A percentile compares a stretch with the other conserved stretches of the same genome.
Conservation (phyloP, 2,888 invertebrate genomes). For the Rotaria socialis region DNA sequence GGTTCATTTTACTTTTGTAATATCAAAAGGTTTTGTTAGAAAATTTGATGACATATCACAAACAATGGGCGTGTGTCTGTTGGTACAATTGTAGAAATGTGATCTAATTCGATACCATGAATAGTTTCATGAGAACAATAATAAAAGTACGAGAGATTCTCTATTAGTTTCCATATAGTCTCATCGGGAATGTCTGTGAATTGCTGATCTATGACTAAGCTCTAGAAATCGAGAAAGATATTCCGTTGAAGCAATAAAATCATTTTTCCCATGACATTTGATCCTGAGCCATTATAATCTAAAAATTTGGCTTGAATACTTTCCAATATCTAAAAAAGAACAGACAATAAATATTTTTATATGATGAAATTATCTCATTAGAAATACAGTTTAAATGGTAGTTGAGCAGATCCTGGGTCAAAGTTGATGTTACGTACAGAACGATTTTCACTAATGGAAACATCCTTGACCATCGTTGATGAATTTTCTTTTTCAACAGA, state of each 20-base stretch:
- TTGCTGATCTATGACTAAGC: conserved; percentile 82
- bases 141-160: conserved; percentile 80
- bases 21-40: conserved; percentile 76
- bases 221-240: conserved; percentile 53
- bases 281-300: conserved; percentile 72
- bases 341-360: too few species aligned
- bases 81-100: conserved; percentile 52
- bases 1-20: conserved; percentile 66
- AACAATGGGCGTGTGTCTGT: conserved; percentile 75
- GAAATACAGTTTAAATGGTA: too few species aligned
- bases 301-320: conserved; percentile 77
- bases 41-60: conserved; percentile 98
- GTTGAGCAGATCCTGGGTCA: too few species aligned
- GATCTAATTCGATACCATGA: conserved; percentile 71
- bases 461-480: too few species aligned
- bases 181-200: conserved; percentile 66
- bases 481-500: too few species aligned
- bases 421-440: too few species aligned
- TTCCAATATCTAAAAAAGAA: conserved; percentile 69
- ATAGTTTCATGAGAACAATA: conserved; percentile 97
- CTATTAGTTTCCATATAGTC: conserved; percentile 75
- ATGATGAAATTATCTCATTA: too few species aligned
- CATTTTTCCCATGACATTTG: conserved; percentile 76
- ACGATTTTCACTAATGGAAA: too few species aligned
- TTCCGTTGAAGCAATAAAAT: too few species aligned